Evolutionary conservation across 2,797 vertebrate species (phyloP).

Genomic region (Glossophaga mutica): DNA sequence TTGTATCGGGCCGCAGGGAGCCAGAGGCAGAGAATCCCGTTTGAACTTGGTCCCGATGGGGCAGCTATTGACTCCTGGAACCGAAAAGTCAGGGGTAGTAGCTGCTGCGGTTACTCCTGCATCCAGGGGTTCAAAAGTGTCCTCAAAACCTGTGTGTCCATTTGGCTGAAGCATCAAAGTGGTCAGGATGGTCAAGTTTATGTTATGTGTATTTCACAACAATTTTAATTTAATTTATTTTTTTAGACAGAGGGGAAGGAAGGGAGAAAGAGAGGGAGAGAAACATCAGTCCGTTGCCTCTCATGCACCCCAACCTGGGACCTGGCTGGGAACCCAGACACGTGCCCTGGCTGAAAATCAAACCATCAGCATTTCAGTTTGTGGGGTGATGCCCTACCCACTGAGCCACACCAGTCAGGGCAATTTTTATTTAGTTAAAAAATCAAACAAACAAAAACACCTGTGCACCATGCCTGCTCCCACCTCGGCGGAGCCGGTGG

Average conservation of each 20-base stretch:
- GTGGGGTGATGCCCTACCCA: not conserved
- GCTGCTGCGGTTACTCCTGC: not conserved
- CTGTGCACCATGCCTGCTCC: not conserved
- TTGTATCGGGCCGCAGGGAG: not conserved
- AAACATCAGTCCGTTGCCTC: not conserved
- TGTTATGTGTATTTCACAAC: not conserved
- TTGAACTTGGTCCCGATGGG: not conserved
- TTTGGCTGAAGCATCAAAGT: not conserved
- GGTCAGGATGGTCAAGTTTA: not conserved
- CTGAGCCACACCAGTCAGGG: not conserved
- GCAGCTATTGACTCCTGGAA: not conserved
- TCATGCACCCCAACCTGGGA: not conserved
- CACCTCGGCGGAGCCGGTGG: not conserved
- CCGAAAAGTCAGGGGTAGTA: not conserved
- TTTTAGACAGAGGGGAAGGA: not conserved
- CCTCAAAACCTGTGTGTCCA: not conserved
- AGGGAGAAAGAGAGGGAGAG: not conserved
- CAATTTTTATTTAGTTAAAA: not conserved
- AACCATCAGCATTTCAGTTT: not conserved
- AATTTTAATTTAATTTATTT: not conserved
- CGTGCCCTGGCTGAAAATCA: not conserved
- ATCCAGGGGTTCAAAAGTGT: not conserved
- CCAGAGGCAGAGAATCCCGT: not conserved
- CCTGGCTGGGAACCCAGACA: not conserved
- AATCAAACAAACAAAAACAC: not conserved